Conservation (phyloP, 2,113 vertebrate genomes). For the Pluvianellus socialis region DNA sequence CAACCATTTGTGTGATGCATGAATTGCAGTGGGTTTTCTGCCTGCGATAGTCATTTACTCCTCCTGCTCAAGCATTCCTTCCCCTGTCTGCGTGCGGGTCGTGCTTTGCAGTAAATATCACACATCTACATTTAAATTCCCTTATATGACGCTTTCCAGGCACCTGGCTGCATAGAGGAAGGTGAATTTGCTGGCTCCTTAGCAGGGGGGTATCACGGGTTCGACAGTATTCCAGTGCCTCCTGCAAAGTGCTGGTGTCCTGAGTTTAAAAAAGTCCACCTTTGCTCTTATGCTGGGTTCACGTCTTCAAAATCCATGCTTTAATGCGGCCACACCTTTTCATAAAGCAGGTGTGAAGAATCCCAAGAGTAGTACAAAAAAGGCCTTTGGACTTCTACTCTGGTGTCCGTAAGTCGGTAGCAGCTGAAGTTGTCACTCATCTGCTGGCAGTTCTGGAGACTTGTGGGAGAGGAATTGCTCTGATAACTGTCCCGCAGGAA, state of each 20-base stretch:
- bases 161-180: not conserved
- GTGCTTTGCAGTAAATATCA: slow-evolving; percentile 25
- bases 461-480: not conserved
- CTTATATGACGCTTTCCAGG: not conserved
- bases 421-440: not conserved
- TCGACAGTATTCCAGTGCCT: not conserved
- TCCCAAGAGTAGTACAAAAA: not conserved
- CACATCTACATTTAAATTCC: slow-evolving; percentile 35
- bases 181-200: not conserved
- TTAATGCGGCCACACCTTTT: not conserved
- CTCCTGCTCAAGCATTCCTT: slow-evolving; percentile 17
- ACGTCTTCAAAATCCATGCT: not conserved
- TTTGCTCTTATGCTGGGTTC: not conserved
- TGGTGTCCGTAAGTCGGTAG: not conserved
- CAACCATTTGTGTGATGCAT: slow-evolving; percentile 71
- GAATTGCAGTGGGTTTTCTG: slow-evolving; percentile 61
- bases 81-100: not conserved
- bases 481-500: not conserved
- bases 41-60: slow-evolving; percentile 52
- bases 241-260: not conserved
- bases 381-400: not conserved
- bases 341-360: not conserved
- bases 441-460: not conserved
- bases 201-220: not conserved
- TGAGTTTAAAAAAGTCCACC: not conserved